These are phyloP conservation scores for Odontamblyopus lacepedii DNA, from an alignment of 2,797 vertebrate genomes.

Conservation along the genomic window DNA sequence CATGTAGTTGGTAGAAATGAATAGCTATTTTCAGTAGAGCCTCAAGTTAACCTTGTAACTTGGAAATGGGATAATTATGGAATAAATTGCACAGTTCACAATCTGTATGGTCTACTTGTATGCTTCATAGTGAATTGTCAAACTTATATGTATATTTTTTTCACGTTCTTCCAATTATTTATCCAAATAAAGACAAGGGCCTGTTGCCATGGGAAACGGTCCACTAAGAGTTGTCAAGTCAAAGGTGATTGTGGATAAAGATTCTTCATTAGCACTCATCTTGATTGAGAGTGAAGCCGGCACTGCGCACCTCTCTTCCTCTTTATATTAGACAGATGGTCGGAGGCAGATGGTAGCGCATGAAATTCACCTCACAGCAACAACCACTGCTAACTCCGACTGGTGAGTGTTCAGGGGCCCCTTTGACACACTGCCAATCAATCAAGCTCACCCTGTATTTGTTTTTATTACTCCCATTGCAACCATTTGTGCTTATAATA, in stretches of 20 bases:
- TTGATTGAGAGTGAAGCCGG: constrained; percentile 24
- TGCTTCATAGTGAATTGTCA: background rate
- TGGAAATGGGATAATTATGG: background rate
- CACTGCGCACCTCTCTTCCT: constrained; percentile 31
- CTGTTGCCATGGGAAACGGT: constrained; percentile 64
- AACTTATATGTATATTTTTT: background rate
- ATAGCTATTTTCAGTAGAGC: background rate
- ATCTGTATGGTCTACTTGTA: background rate
- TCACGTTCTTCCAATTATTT: constrained; percentile 49
- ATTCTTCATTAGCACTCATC: constrained; percentile 44
- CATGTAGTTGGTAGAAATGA: background rate
- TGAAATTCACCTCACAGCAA: constrained; percentile 51
- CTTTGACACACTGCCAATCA: background rate
- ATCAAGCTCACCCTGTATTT: background rate
- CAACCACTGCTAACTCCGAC: background rate
- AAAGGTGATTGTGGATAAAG: constrained; percentile 56
- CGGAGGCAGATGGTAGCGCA: constrained; percentile 59
- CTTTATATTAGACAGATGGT: constrained; percentile 39
- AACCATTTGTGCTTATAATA: background rate
- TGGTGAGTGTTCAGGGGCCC: background rate
- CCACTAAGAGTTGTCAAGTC: constrained; percentile 53
- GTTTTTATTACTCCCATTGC: background rate
- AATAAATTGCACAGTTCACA: background rate
- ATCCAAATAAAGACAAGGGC: constrained; percentile 21
- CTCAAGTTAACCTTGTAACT: background rate